These are phyloP conservation scores for Phrynocephalus forsythii DNA, from an alignment of 2,797 vertebrate genomes.

Conservation along the genomic window DNA sequence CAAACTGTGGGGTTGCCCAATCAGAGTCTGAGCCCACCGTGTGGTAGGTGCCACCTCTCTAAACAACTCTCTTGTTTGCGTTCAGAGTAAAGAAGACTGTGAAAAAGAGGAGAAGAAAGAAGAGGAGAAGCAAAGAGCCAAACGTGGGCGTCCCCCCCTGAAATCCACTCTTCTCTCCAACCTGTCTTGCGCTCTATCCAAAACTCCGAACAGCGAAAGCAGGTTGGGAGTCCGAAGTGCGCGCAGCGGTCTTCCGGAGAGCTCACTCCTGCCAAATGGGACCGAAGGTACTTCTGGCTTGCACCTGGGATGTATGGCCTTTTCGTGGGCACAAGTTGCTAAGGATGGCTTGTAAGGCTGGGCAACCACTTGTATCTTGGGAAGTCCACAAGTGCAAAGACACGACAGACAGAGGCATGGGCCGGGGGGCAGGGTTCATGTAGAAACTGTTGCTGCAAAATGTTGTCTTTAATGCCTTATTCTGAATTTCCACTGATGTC, in stretches of 20 bases:
- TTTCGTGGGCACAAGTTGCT: slow-evolving; percentile 26
- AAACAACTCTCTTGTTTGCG: slow-evolving; percentile 26
- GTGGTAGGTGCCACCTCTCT: background rate
- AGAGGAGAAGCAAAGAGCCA: slow-evolving; percentile 82
- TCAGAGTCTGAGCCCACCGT: background rate
- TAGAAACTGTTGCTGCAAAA: background rate
- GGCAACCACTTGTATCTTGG: background rate
- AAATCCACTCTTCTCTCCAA: slow-evolving; percentile 84
- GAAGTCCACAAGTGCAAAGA: slow-evolving; percentile 4
- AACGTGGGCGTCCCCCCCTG: slow-evolving; percentile 91
- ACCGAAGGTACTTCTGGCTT: slow-evolving; percentile 74
- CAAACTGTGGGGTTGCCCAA: background rate
- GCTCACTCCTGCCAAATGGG: slow-evolving; percentile 81
- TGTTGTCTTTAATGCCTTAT: background rate
- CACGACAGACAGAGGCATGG: background rate
- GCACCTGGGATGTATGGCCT: background rate
- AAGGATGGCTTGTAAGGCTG: background rate
- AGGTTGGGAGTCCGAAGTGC: slow-evolving; percentile 79
- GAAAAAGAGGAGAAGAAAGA: slow-evolving; percentile 88
- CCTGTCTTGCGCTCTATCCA: slow-evolving; percentile 81
- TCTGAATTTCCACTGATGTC: slow-evolving; percentile 34
- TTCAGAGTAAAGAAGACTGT: slow-evolving; percentile 87
- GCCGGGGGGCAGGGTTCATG: background rate
- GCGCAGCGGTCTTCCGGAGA: slow-evolving; percentile 66
- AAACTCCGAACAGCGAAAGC: slow-evolving; percentile 84